A percentile compares a stretch with the other conserved stretches of the same genome.
Evolutionary conservation across 2,113 vertebrate genomes (phyloP).

Genomic region (Phyllopteryx taeniolatus): DNA sequence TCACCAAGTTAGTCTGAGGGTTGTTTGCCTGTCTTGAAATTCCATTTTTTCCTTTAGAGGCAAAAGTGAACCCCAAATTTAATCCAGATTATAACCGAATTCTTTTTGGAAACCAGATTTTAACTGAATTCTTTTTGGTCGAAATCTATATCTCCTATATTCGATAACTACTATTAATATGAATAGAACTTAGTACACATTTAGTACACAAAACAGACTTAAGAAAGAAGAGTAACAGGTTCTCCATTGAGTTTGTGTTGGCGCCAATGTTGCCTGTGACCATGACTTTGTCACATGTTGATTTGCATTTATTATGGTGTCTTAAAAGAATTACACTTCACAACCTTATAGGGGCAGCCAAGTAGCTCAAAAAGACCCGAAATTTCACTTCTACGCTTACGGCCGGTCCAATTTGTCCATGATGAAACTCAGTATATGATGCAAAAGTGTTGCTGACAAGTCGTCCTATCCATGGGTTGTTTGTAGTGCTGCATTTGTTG

Average conservation of each 20-base stretch:
- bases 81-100: background rate
- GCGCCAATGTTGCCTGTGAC: background rate
- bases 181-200: background rate
- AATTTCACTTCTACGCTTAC: background rate
- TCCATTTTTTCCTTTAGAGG: too few relatives aligned
- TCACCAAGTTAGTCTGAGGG: too few relatives aligned
- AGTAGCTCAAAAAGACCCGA: background rate
- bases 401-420: background rate
- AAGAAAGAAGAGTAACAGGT: background rate
- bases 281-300: background rate
- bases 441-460: background rate
- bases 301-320: background rate
- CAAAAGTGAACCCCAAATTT: background rate
- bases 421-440: background rate
- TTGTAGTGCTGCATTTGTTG: background rate
- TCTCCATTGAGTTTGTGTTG: background rate
- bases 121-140: too few relatives aligned
- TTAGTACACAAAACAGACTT: background rate
- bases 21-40: too few relatives aligned
- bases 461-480: constrained; percentile 1
- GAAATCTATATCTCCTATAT: too few relatives aligned
- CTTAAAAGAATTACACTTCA: background rate
- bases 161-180: background rate
- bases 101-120: too few relatives aligned
- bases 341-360: background rate